Base-by-base conservation (phyloP, 2,888 invertebrate species). In the Zonitis immaculata region DNA sequence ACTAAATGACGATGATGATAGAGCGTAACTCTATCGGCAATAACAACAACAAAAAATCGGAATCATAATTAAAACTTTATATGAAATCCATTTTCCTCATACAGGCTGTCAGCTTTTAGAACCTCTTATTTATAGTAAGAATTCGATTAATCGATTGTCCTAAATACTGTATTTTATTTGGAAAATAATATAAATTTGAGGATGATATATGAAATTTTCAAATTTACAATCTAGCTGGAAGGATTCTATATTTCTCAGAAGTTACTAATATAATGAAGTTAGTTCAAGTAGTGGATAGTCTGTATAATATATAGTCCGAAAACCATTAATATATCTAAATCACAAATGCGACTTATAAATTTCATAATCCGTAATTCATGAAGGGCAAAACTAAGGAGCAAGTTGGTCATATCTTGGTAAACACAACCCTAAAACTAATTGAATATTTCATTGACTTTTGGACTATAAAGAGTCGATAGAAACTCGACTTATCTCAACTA, bases 391-490 rank as follows among this genome's bases (percentile, higher is more conserved):
- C 28, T 45, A 20, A 12, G 28, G 28, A 20, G n/a, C 25, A 20
- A 25, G 47, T 35, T 22, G 47, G 42, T 45, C 16, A 42, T 43
- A 45, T 53, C 53, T 54, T 44, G 20, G 35, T 25, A 45, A 27
- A 26, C 47, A 46, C 50, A 39, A 39, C 47, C 49, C 32, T n/a
- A n/a, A 22, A 4, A 51, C 55, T 55, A 55, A 55, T 51, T 55
- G 51, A 51, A 55, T 55, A 55, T 55, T 55, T 55, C 55, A 55
- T 51, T 44, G 48, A 32, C 28, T 22, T 27, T 44, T 32, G 43
- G 47, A 35, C 51, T 18, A n/a, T n/a, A n/a, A n/a, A n/a, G n/a
- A n/a, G 39, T 39, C 18, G 39, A 18, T 11, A n/a, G 39, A 42
- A 50, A 32, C 20, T 47, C 44, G 50, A 43, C 22, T 46, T 20